Conservation (phyloP, 2,113 vertebrate genomes). For the Tamias sibiricus region DNA sequence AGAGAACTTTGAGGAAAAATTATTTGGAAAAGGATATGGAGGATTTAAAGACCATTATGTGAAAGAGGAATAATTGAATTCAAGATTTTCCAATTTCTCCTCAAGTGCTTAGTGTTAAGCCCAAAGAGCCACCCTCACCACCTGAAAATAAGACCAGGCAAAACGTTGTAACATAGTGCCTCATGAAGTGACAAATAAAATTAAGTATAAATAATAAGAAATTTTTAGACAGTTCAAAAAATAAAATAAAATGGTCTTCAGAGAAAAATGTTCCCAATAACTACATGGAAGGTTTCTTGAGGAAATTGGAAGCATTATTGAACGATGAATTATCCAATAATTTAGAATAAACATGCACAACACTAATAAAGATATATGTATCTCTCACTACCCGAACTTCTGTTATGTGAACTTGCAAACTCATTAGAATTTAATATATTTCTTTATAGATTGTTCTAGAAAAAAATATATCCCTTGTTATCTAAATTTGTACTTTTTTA, state of each 20-base stretch:
- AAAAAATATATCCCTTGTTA: not conserved
- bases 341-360: not conserved
- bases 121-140: fast-evolving
- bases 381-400: not conserved
- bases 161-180: not conserved
- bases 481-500: not conserved
- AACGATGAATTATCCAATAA: not conserved
- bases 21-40: not conserved
- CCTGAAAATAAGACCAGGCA: not conserved
- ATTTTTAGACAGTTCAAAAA: not conserved
- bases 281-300: not conserved
- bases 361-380: not conserved
- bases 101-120: not conserved
- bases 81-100: not conserved
- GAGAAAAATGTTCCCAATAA: not conserved
- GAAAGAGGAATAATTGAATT: not conserved
- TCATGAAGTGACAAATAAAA: not conserved
- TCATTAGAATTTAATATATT: not conserved
- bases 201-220: not conserved
- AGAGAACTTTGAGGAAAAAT: not conserved
- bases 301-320: not conserved
- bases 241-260: not conserved
- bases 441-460: not conserved
- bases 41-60: not conserved
- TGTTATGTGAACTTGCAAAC: not conserved